These are phyloP conservation scores for Anthrax anthrax DNA, from an alignment of 2,888 invertebrate genomes.

Conservation along the genomic window DNA sequence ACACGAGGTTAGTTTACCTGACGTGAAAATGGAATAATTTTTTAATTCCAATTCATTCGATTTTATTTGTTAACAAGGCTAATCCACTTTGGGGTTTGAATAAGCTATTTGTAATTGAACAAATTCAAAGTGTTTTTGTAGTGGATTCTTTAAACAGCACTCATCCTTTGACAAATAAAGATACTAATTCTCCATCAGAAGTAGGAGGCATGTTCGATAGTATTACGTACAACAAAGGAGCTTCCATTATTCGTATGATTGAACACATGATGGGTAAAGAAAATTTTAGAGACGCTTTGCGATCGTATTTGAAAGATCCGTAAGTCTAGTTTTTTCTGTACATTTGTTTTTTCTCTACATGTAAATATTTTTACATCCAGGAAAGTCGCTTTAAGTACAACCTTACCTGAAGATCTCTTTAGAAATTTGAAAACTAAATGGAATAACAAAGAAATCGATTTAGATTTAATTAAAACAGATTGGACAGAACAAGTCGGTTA, in stretches of 20 bases:
- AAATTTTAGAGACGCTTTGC: constrained; percentile 40
- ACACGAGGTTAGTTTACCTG: constrained; percentile 15
- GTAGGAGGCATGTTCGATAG: constrained; percentile 48
- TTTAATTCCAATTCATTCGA: no score
- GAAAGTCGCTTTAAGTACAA: constrained; percentile 18
- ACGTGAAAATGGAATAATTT: no score
- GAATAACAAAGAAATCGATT: constrained; percentile 25
- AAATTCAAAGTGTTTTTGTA: constrained; percentile 47
- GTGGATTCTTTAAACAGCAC: constrained; percentile 43
- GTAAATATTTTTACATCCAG: no score
- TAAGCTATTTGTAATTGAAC: constrained; percentile 54
- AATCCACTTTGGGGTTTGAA: constrained; percentile 47
- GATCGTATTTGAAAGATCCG: constrained; percentile 30
- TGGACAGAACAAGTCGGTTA: constrained; percentile 54
- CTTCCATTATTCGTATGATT: constrained; percentile 52
- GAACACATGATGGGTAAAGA: constrained; percentile 43
- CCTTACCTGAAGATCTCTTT: constrained; percentile 39
- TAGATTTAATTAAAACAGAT: constrained; percentile 31
- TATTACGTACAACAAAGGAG: constrained; percentile 56
- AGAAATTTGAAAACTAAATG: constrained; percentile 29
- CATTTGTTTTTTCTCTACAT: no score
- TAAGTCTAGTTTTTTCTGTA: neutral
- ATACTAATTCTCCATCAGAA: constrained; percentile 42
- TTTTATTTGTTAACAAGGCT: no score
- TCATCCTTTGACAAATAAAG: constrained; percentile 43